phyloP scores from a whole-genome alignment of 2,888 invertebrate genomes.

The Octonoba sinensis region DNA sequence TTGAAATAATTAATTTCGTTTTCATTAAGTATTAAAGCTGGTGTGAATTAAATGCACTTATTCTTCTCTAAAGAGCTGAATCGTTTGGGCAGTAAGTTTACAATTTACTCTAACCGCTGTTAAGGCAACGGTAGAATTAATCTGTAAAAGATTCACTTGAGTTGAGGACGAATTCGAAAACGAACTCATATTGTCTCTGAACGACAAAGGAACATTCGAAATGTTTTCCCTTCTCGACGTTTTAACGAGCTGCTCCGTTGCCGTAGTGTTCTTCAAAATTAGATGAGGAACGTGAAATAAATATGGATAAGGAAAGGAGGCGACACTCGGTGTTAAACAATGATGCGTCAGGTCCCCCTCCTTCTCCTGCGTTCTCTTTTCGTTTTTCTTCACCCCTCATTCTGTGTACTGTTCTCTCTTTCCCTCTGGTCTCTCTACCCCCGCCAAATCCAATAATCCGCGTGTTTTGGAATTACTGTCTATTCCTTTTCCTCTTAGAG shows the following conservation, averaged over 20 bases:
- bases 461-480: slow-evolving; percentile 64
- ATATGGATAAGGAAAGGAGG: slow-evolving; percentile 23
- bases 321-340: slow-evolving; percentile 24
- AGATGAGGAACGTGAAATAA: slow-evolving; percentile 24
- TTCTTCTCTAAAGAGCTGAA: too few species aligned
- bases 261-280: slow-evolving; percentile 12
- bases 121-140: too few species aligned
- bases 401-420: not conserved
- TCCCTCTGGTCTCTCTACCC: slow-evolving; percentile 7
- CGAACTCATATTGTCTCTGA: too few species aligned
- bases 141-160: too few species aligned
- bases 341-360: slow-evolving; percentile 15
- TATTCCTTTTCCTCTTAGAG: slow-evolving; percentile 43
- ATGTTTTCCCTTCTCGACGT: too few species aligned
- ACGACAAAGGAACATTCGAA: too few species aligned
- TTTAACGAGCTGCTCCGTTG: not conserved
- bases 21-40: too few species aligned
- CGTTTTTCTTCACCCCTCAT: slow-evolving; percentile 8
- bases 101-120: too few species aligned
- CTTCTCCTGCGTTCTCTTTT: not conserved
- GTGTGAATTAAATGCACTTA: too few species aligned
- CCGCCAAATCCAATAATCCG: slow-evolving; percentile 63
- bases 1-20: too few species aligned
- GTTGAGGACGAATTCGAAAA: too few species aligned
- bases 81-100: too few species aligned